Evolutionary conservation across 2,113 vertebrate species (phyloP).

Genomic region (Amia ocellicauda): DNA sequence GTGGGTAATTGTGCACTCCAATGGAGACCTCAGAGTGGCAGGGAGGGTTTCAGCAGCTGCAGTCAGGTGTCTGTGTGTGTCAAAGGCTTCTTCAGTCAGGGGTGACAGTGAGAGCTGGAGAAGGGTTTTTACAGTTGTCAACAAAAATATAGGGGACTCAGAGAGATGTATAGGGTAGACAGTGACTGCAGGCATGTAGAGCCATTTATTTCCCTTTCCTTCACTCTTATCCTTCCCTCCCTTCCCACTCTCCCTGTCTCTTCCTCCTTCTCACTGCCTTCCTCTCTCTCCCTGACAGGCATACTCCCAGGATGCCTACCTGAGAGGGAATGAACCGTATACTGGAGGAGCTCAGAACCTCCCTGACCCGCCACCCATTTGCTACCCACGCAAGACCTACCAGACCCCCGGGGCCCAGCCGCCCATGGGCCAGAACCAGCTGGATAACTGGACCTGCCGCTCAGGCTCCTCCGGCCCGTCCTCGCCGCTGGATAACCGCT

Average conservation of each 20-base stretch:
- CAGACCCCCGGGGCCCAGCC: constrained; percentile 50
- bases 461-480: constrained; percentile 56
- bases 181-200: too few relatives aligned
- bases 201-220: neutral
- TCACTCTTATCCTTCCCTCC: neutral
- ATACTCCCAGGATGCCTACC: constrained; percentile 93
- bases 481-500: constrained; percentile 62
- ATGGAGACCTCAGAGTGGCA: too few relatives aligned
- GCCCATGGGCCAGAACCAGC: constrained; percentile 60
- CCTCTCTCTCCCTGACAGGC: constrained; percentile 61
- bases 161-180: too few relatives aligned
- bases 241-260: neutral
- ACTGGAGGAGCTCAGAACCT: constrained; percentile 84
- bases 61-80: too few relatives aligned
- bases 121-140: too few relatives aligned
- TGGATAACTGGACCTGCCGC: constrained; percentile 69
- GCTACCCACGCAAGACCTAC: constrained; percentile 79
- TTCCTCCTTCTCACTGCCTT: neutral
- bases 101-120: too few relatives aligned
- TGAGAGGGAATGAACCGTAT: constrained; percentile 88
- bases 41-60: too few relatives aligned
- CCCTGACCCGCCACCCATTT: constrained; percentile 84
- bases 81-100: too few relatives aligned
- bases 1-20: too few relatives aligned
- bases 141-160: too few relatives aligned